Evolutionary conservation across 2,797 vertebrate genomes (phyloP).

Genomic region (Nyctalus aviator): DNA sequence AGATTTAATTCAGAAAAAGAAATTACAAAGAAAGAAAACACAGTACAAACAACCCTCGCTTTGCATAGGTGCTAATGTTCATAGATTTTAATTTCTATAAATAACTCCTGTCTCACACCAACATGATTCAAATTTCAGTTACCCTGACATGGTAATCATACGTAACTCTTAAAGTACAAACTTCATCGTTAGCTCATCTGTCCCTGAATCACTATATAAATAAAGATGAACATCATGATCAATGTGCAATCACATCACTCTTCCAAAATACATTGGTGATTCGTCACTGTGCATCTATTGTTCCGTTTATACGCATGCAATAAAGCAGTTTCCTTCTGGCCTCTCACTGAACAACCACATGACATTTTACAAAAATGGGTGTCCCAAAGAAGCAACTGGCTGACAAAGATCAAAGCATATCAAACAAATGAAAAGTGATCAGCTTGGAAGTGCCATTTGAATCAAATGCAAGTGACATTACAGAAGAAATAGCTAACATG

Average conservation of each 20-base stretch:
- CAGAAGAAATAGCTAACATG: not conserved
- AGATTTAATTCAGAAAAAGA: not conserved
- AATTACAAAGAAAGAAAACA: slow-evolving; percentile 26
- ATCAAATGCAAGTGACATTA: not conserved
- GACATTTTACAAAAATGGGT: slow-evolving; percentile 38
- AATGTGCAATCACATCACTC: not conserved
- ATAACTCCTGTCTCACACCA: not conserved
- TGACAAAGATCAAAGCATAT: not conserved
- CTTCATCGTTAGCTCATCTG: not conserved
- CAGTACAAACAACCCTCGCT: not conserved
- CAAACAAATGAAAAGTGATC: not conserved
- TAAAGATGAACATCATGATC: not conserved
- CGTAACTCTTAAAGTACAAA: not conserved
- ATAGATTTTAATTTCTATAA: not conserved
- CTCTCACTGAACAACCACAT: not conserved
- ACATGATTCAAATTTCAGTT: not conserved
- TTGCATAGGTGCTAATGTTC: not conserved
- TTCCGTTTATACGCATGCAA: not conserved
- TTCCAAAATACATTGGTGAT: not conserved
- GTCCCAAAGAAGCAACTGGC: not conserved
- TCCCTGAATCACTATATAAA: not conserved
- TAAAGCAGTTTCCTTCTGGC: slow-evolving; percentile 34
- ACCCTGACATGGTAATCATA: not conserved
- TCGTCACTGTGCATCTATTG: not conserved
- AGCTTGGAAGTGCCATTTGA: not conserved